Evolutionary conservation across 1,140 invertebrate genomes (phyloP).

Genomic region (Gyrodactylus salaris): DNA sequence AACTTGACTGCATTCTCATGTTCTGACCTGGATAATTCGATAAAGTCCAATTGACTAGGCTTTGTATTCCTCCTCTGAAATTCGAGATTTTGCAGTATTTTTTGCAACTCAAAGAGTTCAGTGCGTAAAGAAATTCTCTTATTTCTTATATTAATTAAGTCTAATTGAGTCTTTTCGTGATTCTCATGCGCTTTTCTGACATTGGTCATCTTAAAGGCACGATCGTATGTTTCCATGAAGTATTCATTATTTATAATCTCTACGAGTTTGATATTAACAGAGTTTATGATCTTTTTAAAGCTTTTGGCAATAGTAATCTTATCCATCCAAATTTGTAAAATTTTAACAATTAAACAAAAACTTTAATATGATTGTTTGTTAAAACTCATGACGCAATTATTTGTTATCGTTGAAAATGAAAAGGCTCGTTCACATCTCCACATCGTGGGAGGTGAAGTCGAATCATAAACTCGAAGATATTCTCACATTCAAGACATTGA

Average conservation of each 20-base stretch:
- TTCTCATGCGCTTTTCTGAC: neutral
- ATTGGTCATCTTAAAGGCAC: neutral
- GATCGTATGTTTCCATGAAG: neutral
- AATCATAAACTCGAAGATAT: too few relatives aligned
- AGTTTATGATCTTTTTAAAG: too few relatives aligned
- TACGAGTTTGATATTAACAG: too few relatives aligned
- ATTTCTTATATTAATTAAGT: neutral
- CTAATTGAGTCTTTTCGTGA: neutral
- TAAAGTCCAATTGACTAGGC: neutral
- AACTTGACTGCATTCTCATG: neutral
- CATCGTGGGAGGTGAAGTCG: too few relatives aligned
- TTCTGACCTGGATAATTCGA: neutral
- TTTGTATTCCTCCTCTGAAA: neutral
- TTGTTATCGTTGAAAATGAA: too few relatives aligned
- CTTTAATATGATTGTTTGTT: too few relatives aligned
- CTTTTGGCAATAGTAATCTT: too few relatives aligned
- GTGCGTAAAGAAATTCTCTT: neutral
- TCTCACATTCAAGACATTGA: too few relatives aligned
- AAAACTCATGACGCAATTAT: too few relatives aligned
- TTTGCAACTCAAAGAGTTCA: neutral
- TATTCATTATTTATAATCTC: neutral
- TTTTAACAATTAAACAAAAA: too few relatives aligned
- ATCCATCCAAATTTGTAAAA: too few relatives aligned
- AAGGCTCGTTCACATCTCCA: too few relatives aligned
- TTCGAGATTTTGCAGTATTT: neutral